Evolutionary conservation across 2,113 vertebrate genomes (phyloP), one percentile per base, ranked within the genome.

Genomic region (Rhynchomys soricoides): DNA sequence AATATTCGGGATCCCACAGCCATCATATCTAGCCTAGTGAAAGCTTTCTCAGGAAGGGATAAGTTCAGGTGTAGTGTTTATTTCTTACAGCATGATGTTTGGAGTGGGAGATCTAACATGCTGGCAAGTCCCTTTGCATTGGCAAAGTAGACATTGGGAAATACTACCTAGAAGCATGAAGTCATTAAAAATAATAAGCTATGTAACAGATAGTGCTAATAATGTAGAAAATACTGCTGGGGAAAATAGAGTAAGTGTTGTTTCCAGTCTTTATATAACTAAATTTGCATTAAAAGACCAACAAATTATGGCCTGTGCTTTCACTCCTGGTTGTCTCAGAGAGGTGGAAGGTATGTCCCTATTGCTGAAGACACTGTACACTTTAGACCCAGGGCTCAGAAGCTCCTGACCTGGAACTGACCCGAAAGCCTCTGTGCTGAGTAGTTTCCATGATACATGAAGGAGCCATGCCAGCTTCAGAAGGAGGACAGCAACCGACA

Each of bases 111-210:
- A 8, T 31, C 3, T 78, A 71, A 5, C 15, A 73, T 73, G 26
- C 71, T 93, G 40, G 16, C 79, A 74, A 40, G n/a, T 62, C 17
- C 17, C 48, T 91, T 96, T 85, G 40, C 91, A 79, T 79, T 86
- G 43, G 31, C 55, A 7, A 86, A 89, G 21, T 89, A 26, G 88
- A 89, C 73, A 73, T 70, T 29, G 12, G 70, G 79, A 93, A 95
- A 78, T 75, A 89, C 55, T 91, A 50, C 37, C 34, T 62, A 96
- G 75, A 91, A 73, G 52, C 29, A 68, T 85, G n/a, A 48, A 71
- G 81, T 88, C 71, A 91, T 91, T 95, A 64, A 88, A 83, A 87
- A 16, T 87, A 88, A 31, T 79, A 79, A 71, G 75, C 57, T 81
- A 1, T 8, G n/a, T 73, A 40, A 62, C 26, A 12, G 62, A 43